phyloP scores from a whole-genome alignment of 2,888 invertebrate species.

The Dicyrtoma fusca region DNA sequence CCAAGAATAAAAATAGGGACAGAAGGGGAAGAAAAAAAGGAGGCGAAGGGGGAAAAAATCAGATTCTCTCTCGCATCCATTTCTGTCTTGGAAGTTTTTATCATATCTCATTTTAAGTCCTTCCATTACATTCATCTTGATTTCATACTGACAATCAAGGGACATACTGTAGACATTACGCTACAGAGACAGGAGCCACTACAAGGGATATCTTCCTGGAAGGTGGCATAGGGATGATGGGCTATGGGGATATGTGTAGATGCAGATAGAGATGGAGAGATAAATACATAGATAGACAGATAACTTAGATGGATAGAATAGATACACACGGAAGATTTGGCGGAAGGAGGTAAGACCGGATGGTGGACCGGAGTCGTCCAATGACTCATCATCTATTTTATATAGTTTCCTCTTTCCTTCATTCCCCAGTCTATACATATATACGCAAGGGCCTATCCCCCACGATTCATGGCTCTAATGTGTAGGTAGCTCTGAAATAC shows the following conservation, averaged over 20 bases:
- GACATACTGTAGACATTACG: background rate
- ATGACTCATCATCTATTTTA: conserved; percentile 34
- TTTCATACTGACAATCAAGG: conserved; percentile 24
- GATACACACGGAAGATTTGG: background rate
- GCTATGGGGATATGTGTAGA: too few species aligned
- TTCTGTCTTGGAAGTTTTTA: conserved; percentile 37
- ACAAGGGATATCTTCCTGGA: too few species aligned
- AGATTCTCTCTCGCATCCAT: conserved; percentile 38
- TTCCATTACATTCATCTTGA: conserved; percentile 23
- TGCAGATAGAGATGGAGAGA: too few species aligned
- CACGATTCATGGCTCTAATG: too few species aligned
- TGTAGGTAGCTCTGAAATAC: background rate
- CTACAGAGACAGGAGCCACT: too few species aligned
- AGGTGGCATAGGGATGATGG: too few species aligned
- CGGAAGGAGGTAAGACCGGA: conserved; percentile 34
- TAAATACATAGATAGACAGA: too few species aligned
- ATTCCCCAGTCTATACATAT: background rate
- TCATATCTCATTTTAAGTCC: conserved; percentile 16
- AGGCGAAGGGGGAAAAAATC: conserved; percentile 24
- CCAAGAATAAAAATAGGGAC: background rate
- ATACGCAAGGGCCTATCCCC: too few species aligned
- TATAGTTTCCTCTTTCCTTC: conserved; percentile 33
- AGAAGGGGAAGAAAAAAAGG: conserved; percentile 9
- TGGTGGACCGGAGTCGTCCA: conserved; percentile 26
- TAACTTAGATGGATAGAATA: background rate